A percentile compares a stretch with the other conserved stretches of the same genome.
Conservation (phyloP, 2,888 invertebrate species). For the Andrena dorsata region DNA sequence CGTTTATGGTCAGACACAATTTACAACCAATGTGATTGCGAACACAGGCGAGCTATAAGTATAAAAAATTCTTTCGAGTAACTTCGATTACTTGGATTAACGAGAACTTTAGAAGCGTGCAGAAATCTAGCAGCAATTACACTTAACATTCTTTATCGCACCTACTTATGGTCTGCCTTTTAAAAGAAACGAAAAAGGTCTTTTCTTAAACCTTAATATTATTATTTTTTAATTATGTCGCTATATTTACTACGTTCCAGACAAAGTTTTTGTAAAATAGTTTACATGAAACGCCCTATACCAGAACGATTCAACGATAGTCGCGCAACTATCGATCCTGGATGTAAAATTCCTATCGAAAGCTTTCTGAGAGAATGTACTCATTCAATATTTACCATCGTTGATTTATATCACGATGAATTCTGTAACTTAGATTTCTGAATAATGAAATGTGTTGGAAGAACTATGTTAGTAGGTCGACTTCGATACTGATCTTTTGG, state of each 20-base stretch:
- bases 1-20: neutral
- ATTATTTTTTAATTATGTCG: neutral
- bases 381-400: too few relatives aligned
- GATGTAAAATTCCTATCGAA: neutral
- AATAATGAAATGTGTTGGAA: neutral
- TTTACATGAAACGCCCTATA: neutral
- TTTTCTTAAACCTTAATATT: neutral
- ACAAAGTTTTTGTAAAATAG: neutral
- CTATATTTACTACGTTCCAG: neutral
- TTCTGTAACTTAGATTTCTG: neutral
- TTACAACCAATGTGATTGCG: too few relatives aligned
- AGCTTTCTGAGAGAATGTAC: neutral
- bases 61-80: neutral
- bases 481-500: too few relatives aligned
- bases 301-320: slow-evolving; percentile 22
- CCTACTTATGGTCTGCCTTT: neutral
- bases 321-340: slow-evolving; percentile 26
- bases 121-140: too few relatives aligned
- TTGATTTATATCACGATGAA: neutral
- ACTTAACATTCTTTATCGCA: neutral
- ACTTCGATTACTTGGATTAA: neutral
- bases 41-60: neutral
- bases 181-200: neutral
- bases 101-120: neutral
- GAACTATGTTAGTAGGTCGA: neutral